Conservation (phyloP, 2,113 vertebrate species). For the Silurus glanis region DNA sequence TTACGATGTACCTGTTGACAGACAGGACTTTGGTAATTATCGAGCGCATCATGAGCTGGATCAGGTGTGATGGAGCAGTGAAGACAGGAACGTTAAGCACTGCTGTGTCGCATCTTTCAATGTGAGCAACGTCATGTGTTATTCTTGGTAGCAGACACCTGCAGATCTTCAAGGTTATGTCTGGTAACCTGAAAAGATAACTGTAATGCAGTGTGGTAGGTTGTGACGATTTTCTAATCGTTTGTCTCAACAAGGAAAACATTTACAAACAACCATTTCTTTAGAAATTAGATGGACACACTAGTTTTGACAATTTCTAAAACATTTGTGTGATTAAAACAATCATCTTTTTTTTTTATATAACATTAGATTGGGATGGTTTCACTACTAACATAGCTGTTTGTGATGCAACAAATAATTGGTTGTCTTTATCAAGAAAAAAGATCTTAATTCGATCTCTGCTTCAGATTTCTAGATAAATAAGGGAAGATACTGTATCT, state of each 20-base stretch:
- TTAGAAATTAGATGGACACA: neutral
- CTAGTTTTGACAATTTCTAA: no score
- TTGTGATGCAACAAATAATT: no score
- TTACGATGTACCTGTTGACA: neutral
- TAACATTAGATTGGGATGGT: no score
- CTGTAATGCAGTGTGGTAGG: neutral
- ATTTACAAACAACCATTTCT: neutral
- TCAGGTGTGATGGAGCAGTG: conserved; percentile 12
- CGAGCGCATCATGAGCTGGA: neutral
- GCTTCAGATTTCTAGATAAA: neutral
- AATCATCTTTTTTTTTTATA: neutral
- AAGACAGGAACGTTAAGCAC: conserved; percentile 12
- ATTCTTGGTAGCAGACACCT: conserved; percentile 26
- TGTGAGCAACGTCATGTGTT: conserved; percentile 4
- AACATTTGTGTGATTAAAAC: neutral
- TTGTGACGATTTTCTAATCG: no score
- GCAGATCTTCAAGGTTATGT: conserved; percentile 19
- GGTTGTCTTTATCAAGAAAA: no score
- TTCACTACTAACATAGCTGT: neutral
- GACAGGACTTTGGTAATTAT: neutral
- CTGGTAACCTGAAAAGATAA: conserved; percentile 19
- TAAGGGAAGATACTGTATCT: neutral
- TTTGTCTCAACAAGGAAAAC: neutral
- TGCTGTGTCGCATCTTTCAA: conserved; percentile 20
- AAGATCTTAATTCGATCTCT: no score